These are phyloP conservation scores for Lamellibrachia columna DNA, from an alignment of 2,888 invertebrate genomes.

Conservation along the genomic window DNA sequence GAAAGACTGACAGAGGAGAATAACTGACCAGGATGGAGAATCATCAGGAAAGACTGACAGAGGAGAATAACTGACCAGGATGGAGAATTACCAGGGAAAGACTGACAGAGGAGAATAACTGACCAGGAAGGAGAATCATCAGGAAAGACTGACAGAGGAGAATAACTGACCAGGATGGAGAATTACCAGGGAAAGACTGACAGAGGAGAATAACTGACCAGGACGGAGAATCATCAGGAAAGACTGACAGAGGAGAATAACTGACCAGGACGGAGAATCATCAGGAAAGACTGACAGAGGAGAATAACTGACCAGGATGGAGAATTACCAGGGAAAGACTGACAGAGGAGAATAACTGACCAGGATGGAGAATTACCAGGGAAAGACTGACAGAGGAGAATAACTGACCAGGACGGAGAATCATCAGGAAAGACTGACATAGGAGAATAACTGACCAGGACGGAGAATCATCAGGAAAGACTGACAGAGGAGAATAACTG, in stretches of 20 bases:
- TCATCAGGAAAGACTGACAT: background rate
- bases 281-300: no score
- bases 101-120: background rate
- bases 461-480: background rate
- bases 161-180: background rate
- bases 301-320: no score
- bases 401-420: no score
- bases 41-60: background rate
- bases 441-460: background rate
- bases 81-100: no score
- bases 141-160: background rate
- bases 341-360: no score
- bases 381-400: no score
- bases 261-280: no score
- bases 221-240: background rate
- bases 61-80: background rate
- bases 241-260: no score
- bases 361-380: no score
- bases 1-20: background rate
- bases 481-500: no score
- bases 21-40: background rate
- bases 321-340: no score
- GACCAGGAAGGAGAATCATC: background rate
- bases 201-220: background rate
- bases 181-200: background rate